Base-by-base conservation (phyloP, 2,797 vertebrate genomes). In the Sarcophilus harrisii region DNA sequence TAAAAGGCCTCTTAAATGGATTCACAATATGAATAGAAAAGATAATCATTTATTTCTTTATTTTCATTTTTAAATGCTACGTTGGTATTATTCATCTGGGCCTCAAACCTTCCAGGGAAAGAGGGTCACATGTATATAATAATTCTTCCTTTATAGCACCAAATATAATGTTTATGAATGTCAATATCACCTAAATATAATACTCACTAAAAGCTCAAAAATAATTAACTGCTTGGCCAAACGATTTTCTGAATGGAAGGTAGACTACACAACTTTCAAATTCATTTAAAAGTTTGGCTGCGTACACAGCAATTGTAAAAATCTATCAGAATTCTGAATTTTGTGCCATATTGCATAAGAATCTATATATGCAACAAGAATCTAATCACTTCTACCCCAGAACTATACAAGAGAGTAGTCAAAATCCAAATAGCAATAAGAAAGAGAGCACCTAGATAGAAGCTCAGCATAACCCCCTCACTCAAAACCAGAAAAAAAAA, bases 41-140 rank as follows among this genome's bases (percentile, higher is more conserved):
- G 9, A 3, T 45, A 81, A 81, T 8, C 18, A 49, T 49, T 87
- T 87, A 87, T 87, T 81, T 81, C n/a, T 81, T 73, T 45, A 24
- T 45, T 81, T 81, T 45, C 16, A 81, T 24, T 4, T 24, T 81
- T 81, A 81, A 81, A 45, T 81, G 38, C 30, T 1, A 24, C 90
- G 73, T 0, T 0, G n/a, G 2, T 54, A 13, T 5, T 21, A 6
- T 0, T 0, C 0, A 29, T 58, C 13, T 24, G 10, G 12, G 52
- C 9, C 4, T 5, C 1, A 24, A 0, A 24, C 93, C 14, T 13
- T n/a, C 28, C 58, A 0, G 0, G 11, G 57, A 49, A 16, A 18
- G 1, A 0, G 38, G 11, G 28, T 32, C 57, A 12, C n/a, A 89
- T 1, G 54, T 5, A 0, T 0, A 2, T 5, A 49, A 6, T 8